Evolutionary conservation across 2,888 invertebrate genomes (phyloP), one percentile per base, ranked within the genome.

Genomic region (Noctua pronuba): DNA sequence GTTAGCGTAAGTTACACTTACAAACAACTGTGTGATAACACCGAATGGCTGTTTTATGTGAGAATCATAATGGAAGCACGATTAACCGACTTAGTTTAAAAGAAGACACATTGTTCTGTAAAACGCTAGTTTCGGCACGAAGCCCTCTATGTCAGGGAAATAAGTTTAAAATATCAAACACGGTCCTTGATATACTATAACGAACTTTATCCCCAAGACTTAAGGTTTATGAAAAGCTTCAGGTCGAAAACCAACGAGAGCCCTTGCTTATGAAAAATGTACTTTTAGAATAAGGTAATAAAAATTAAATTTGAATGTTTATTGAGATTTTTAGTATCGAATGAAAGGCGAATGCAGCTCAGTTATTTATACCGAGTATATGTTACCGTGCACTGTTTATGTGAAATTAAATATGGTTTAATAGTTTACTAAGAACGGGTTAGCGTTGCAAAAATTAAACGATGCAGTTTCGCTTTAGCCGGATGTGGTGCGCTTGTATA

Each of bases 81-180:
- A 93, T 94, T 93, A 94, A 92, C 89, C 77, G 82, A 89, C 93
- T 93, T 92, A 92, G 92, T 94, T 94, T 92, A 92, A 94, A 95
- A 94, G 91, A 94, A 95, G 95, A 96, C 90, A 92, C 94, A 95
- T 95, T 93, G 94, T 94, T 92, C 92, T 92, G 92, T 93, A 92
- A 94, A 96, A 96, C 93, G 96, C 91, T 96, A 95, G 94, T 95
- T 96, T 96, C 94, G 95, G 95, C 96, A 96, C 96, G 96, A 95
- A 95, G 91, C 92, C 92, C 93, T 92, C 90, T 95, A 93, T 89
- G 93, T 96, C 94, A 95, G 86, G 86, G 86, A 90, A 89, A 92
- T 91, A 93, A 93, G 88, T 93, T 91, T 88, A 90, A 92, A 95
- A 92, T 90, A 92, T 91, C 91, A 90, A 90, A 90, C 90, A 90